phyloP scores from a whole-genome alignment of 2,113 vertebrate species.

The Poeciliopsis prolifica region DNA sequence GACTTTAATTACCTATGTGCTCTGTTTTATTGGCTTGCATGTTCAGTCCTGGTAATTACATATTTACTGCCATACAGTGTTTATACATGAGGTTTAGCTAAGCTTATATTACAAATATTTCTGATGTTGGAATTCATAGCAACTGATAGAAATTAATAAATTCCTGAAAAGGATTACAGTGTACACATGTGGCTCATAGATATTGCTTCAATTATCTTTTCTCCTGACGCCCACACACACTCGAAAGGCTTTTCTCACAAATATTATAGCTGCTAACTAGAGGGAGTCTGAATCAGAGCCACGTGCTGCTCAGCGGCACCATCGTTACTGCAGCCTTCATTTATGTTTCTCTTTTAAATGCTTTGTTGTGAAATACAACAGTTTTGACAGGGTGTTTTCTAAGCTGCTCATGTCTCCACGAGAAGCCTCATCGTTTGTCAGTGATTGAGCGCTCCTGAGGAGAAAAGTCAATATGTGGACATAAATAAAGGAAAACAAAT shows the following conservation, averaged over 20 bases:
- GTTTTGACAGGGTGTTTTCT: conserved; percentile 67
- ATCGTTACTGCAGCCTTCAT: conserved; percentile 53
- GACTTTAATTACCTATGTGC: conserved; percentile 50
- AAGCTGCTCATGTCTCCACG: conserved; percentile 44
- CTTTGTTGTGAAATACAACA: conserved; percentile 64
- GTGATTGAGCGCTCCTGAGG: conserved; percentile 55
- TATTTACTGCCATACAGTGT: conserved; percentile 57
- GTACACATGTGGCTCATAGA: conserved; percentile 71
- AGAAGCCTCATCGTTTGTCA: conserved; percentile 34
- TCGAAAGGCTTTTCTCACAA: conserved; percentile 66
- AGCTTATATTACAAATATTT: conserved; percentile 56
- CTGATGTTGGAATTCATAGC: conserved; percentile 55
- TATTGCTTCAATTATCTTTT: conserved; percentile 70
- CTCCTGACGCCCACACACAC: conserved; percentile 64
- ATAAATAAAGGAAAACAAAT: conserved; percentile 73
- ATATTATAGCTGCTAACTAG: conserved; percentile 68
- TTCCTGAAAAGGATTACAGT: conserved; percentile 69
- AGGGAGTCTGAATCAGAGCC: conserved; percentile 38
- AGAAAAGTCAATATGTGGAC: conserved; percentile 69
- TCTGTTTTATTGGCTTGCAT: conserved; percentile 44
- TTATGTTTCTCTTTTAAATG: conserved; percentile 55
- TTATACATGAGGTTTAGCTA: conserved; percentile 52
- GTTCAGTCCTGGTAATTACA: conserved; percentile 53
- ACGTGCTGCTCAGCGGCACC: conserved; percentile 35
- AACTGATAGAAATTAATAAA: conserved; percentile 68